Evolutionary conservation across 2,797 vertebrate species (phyloP), one percentile per base, ranked within the genome.

Genomic region (Scomberomorus guttatus): DNA sequence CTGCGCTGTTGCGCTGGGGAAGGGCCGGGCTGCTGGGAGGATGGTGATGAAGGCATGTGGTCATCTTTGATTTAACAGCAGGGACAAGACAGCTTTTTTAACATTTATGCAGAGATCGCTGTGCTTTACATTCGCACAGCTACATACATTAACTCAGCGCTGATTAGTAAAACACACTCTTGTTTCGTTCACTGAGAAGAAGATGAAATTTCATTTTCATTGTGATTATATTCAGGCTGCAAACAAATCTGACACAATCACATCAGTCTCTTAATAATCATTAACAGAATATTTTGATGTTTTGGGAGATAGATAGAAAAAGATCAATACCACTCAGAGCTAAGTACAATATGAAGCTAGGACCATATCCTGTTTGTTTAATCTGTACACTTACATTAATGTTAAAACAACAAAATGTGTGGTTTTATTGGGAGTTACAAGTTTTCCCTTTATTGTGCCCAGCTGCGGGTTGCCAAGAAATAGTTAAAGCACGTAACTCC

Each of bases 11-110:
- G 69, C 39, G 12, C 52, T 32, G 80, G 79, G 66, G 76, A 75
- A 51, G 83, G 75, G 79, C 64, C 2, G 11, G 42, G 80, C 82
- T 78, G 82, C 56, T 20, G 5, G 68, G 59, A 82, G 74, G 74
- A 51, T 24, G 52, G 75, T 57, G 70, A 82, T 82, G 85, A 78
- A 89, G 82, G 84, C 81, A 82, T 84, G 84, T 67, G 81, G 85
- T 82, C 82, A 78, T 84, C 82, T 84, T 42, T 79, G 86, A 89
- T 85, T 87, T 65, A 84, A 69, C 77, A 68, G 76, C 63, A 62
- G 63, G 80, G 20, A 51, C 22, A 57, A 54, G 70, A 62, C 61
- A 69, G 67, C 44, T 20, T 76, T 76, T 72, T 83, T 34, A 65
- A 79, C 59, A 83, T 83, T 37, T 63, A 69, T 66, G 51, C 18